Evolutionary conservation across 2,113 vertebrate species (phyloP), one percentile per base, ranked within the genome.

Genomic region (Pterocles gutturalis): DNA sequence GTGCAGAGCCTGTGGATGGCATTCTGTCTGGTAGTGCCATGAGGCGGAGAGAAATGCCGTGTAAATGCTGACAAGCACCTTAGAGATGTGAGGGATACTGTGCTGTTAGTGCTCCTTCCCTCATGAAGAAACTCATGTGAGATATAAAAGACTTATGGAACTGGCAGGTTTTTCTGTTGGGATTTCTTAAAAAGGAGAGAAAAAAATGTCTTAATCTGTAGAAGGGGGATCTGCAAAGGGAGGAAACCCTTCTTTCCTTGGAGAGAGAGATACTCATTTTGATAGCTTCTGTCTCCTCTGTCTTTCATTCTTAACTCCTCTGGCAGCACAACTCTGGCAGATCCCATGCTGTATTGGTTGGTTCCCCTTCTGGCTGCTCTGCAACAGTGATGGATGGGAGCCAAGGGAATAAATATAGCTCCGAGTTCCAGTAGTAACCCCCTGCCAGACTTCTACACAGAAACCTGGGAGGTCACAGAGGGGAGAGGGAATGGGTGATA

Each of bases 351-450:
- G 95, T 87, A 96, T 96, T 89, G 95, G 95, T 95, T 95, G 96
- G 96, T 94, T 96, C 91, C 89, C 92, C 94, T 95, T 93, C 96
- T 97, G 96, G 97, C 96, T 79, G 94, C 94, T 93, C 71, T 97
- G 96, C 91, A 91, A 69, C 41, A 75, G 89, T 31, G 70, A 75
- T 97, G 97, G 96, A 97, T 90, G 61, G 48, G 89, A 96, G 93
- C 96, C 97, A 97, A 87, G 83, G 95, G 95, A 96, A 95, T 96
- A 97, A 97, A 97, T 97, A 96, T 95, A 96, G 94, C 92, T 95
- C 92, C 0, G 64, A 93, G 81, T 93, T 96, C 90, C 82, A 96
- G 93, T 96, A 92, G 96, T 95, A 97, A 93, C 94, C 93, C 90
- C 93, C 94, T 95, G 96, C 89, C 95, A 94, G 95, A 91, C 84